Evolutionary conservation across 2,113 vertebrate species (phyloP), one percentile per base, ranked within the genome.

Genomic region (Illadopsis cleaveri): DNA sequence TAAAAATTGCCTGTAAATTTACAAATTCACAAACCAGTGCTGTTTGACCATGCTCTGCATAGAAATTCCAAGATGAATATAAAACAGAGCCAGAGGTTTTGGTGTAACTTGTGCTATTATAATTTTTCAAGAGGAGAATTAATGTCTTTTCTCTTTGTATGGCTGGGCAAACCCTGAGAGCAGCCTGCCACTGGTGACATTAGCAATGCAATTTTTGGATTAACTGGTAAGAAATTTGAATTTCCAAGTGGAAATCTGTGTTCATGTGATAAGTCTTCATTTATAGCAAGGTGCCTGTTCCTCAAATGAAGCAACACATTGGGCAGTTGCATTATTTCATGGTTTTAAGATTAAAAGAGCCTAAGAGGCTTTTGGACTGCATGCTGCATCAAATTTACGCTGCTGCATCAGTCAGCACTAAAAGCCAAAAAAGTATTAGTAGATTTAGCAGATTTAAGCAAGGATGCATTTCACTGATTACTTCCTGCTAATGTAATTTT

Each of bases 401-500:
- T 94, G 93, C 95, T 95, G 88, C 82, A 25, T 80, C 85, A 94
- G 66, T 47, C 56, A 90, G 90, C 75, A 87, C 72, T 81, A 88
- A 96, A 95, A 94, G 85, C 91, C 96, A 96, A 64, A 82, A 62
- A 94, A 56, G 90, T 82, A 94, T 76, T 75, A 97, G 91, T 75
- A 96, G 95, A 56, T 83, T 95, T 96, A 96, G 80, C 85, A 97
- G 96, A 94, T 94, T 96, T 96, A 92, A 86, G 86, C 15, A 6
- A 77, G 94, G 93, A 88, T 97, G 88, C 91, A 96, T 96, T 97
- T 97, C 95, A 94, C 94, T 97, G 94, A 97, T 97, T 94, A 89
- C 94, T 97, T 96, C 86, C 73, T 92, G 68, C 80, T 95, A 95
- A 97, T 75, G 73, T 95, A 89, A 92, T 92, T 91, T 88, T 91